These are phyloP conservation scores for Pelagia noctiluca DNA, from an alignment of 30 jellyfish, hydroid and myxozoan genomes.

Conservation along the genomic window DNA sequence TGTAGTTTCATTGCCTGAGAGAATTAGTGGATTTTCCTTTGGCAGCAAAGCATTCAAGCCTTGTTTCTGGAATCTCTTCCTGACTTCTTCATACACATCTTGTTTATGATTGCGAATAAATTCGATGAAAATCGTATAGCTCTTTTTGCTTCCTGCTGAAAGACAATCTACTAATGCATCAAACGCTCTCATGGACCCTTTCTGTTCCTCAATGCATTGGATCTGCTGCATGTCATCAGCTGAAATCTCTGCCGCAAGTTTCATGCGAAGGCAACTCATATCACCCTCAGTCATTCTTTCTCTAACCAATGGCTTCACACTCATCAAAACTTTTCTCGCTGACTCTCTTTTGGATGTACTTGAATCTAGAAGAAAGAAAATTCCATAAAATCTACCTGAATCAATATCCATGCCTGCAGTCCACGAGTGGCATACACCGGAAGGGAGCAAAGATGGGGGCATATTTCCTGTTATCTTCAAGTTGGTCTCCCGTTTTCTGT, in stretches of 20 bases:
- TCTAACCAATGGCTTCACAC: conserved; percentile 8
- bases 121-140: background rate
- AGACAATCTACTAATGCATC: conserved; percentile 28
- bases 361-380: too few species aligned
- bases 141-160: background rate
- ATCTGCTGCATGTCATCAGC: conserved; percentile 14
- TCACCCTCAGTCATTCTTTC: conserved; percentile 27
- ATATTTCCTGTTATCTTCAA: too few species aligned
- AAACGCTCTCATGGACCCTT: conserved; percentile 25
- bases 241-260: conserved; percentile 21
- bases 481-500: too few species aligned
- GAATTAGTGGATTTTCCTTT: background rate
- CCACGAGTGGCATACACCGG: too few species aligned
- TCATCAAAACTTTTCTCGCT: conserved; percentile 12
- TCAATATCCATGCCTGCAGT: too few species aligned
- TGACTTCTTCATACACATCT: conserved; percentile 3
- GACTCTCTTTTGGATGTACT: too few species aligned
- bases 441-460: too few species aligned
- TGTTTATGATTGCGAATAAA: background rate
- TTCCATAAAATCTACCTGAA: too few species aligned
- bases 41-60: conserved; percentile 29
- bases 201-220: background rate
- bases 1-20: background rate
- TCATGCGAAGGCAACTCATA: background rate
- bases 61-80: background rate